Conservation (phyloP, 2,888 invertebrate genomes). For the Drosophila cyrtoloma region DNA sequence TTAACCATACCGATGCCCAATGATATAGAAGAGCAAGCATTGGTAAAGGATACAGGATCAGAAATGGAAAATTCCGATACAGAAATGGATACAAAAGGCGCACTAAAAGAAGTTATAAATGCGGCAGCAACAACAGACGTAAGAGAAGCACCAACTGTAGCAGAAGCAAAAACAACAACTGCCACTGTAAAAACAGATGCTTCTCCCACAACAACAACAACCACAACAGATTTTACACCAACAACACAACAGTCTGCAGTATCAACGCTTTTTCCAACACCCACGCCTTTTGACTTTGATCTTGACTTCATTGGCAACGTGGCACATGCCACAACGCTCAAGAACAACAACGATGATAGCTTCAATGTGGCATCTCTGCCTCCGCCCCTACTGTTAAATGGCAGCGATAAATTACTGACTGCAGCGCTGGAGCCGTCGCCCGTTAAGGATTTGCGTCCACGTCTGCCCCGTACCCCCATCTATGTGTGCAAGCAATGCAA, state of each 20-base stretch:
- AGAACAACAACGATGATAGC: slow-evolving; percentile 26
- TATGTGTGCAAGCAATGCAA: slow-evolving; percentile 65
- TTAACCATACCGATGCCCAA: slow-evolving; percentile 41
- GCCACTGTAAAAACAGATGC: slow-evolving; percentile 3
- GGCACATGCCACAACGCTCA: slow-evolving; percentile 11
- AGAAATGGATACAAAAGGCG: slow-evolving; percentile 1
- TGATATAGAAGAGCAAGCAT: slow-evolving; percentile 45
- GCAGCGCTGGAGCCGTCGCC: slow-evolving; percentile 46
- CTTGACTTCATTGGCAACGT: slow-evolving; percentile 52
- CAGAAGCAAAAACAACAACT: slow-evolving; percentile 5
- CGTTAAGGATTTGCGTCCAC: slow-evolving; percentile 39
- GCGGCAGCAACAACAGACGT: background rate
- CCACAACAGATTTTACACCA: slow-evolving; percentile 1
- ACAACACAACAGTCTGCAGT: slow-evolving; percentile 12
- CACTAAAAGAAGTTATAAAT: background rate
- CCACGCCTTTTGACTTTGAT: slow-evolving; percentile 63
- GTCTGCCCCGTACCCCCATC: slow-evolving; percentile 41
- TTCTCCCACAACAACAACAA: background rate
- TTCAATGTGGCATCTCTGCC: slow-evolving; percentile 18
- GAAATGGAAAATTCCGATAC: slow-evolving; percentile 15
- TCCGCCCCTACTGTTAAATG: slow-evolving; percentile 49
- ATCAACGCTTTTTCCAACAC: slow-evolving; percentile 54
- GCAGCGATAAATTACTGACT: slow-evolving; percentile 58
- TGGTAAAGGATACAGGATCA: slow-evolving; percentile 20
- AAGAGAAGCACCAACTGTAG: slow-evolving; percentile 1